Percentiles rank a stretch among this genome's conserved stretches.
Conservation (phyloP, 2,888 invertebrate species). For the Catotricha subobsoleta region DNA sequence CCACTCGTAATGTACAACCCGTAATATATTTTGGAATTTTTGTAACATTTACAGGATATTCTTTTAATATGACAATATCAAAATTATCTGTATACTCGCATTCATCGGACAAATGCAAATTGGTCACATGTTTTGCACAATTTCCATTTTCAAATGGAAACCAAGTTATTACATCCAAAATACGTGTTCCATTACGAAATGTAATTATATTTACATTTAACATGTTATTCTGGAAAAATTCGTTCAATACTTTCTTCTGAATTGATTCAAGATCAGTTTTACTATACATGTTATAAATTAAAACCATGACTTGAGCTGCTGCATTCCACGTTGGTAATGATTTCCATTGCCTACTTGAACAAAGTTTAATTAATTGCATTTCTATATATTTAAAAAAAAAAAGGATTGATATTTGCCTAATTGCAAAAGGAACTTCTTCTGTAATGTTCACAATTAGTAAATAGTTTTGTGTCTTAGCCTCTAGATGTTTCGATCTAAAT, state of each 20-base stretch:
- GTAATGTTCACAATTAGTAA: slow-evolving; percentile 21
- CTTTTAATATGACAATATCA: neutral
- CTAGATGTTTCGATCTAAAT: too few relatives aligned
- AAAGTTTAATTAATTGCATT: too few relatives aligned
- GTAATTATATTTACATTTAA: slow-evolving; percentile 25
- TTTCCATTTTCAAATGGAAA: slow-evolving; percentile 26
- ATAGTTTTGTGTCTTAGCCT: slow-evolving; percentile 24
- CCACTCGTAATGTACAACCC: slow-evolving; percentile 21
- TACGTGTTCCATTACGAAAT: slow-evolving; percentile 17
- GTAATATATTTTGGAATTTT: slow-evolving; percentile 24
- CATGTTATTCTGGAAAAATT: slow-evolving; percentile 20
- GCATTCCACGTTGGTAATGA: slow-evolving; percentile 24
- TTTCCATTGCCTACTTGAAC: too few relatives aligned
- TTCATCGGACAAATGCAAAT: slow-evolving; percentile 16
- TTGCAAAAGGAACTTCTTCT: slow-evolving; percentile 20
- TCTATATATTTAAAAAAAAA: too few relatives aligned
- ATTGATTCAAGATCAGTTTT: slow-evolving; percentile 16
- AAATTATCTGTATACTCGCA: too few relatives aligned
- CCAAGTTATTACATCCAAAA: slow-evolving; percentile 18
- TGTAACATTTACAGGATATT: neutral
- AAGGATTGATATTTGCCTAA: too few relatives aligned
- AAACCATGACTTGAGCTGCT: slow-evolving; percentile 24
- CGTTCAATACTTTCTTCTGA: slow-evolving; percentile 8
- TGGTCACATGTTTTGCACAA: slow-evolving; percentile 19
- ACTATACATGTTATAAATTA: slow-evolving; percentile 12